phyloP scores from a whole-genome alignment of 2,797 vertebrate genomes.

The Euphonia xanthogaster region DNA sequence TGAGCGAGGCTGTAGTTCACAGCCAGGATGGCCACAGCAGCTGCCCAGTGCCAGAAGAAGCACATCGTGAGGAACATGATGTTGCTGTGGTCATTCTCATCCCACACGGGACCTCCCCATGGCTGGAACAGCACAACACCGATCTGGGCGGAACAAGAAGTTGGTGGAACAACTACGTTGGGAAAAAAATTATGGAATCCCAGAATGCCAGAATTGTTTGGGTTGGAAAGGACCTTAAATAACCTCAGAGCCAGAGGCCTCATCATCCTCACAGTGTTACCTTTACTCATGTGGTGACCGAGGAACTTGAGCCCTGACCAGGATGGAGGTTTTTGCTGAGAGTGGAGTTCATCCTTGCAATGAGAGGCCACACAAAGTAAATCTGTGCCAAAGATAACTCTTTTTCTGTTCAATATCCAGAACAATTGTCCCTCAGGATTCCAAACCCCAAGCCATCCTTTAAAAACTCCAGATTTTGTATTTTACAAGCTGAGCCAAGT shows the following conservation, averaged over 20 bases:
- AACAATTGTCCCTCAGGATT: not conserved
- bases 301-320: not conserved
- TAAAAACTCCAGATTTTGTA: not conserved
- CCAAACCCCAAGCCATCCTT: not conserved
- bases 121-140: slow-evolving; percentile 90
- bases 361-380: not conserved
- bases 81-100: slow-evolving; percentile 78
- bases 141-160: slow-evolving; percentile 77
- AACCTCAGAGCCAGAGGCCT: not conserved
- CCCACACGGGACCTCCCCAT: slow-evolving; percentile 80
- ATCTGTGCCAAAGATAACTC: accelerated
- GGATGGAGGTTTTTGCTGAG: not conserved
- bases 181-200: not conserved
- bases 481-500: not conserved
- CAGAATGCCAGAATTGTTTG: not conserved
- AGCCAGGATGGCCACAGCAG: slow-evolving; percentile 73
- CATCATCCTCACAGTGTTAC: not conserved
- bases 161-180: not conserved
- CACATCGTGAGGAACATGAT: slow-evolving; percentile 97
- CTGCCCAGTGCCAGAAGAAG: slow-evolving; percentile 92
- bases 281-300: accelerated
- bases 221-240: not conserved
- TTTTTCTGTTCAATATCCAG: not conserved
- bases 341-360: not conserved
- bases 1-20: slow-evolving; percentile 72